Conservation (phyloP, 2,888 invertebrate species). For the Synergus laeviventris region DNA sequence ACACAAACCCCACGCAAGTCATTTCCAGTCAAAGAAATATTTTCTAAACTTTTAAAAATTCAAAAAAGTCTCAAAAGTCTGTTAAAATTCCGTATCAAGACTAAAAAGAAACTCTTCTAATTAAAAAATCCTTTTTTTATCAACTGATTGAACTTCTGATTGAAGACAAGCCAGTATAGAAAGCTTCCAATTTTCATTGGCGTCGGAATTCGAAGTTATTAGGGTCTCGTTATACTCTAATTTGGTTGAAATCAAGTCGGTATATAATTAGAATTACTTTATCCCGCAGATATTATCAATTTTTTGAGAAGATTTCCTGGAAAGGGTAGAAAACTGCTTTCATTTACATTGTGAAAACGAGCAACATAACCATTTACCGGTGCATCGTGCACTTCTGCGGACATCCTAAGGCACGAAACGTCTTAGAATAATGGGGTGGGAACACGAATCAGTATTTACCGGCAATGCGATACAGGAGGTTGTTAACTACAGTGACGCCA, state of each 20-base stretch:
- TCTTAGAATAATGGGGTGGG: slow-evolving; percentile 36
- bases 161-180: no score
- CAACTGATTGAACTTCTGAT: no score
- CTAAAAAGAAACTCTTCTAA: no score
- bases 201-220: not conserved
- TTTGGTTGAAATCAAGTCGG: not conserved
- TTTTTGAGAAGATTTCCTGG: slow-evolving; percentile 20
- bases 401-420: slow-evolving; percentile 26
- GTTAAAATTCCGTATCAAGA: no score
- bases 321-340: slow-evolving; percentile 23
- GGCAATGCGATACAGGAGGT: slow-evolving; percentile 77
- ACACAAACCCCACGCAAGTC: no score
- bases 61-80: no score
- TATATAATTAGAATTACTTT: not conserved
- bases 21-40: no score
- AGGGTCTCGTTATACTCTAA: not conserved
- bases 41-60: no score
- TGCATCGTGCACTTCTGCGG: slow-evolving; percentile 25
- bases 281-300: slow-evolving; percentile 2
- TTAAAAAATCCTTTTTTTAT: no score
- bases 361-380: slow-evolving; percentile 35
- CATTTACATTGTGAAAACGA: slow-evolving; percentile 22
- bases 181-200: no score
- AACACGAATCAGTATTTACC: slow-evolving; percentile 54
- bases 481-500: slow-evolving; percentile 76